phyloP scores from a whole-genome alignment of 2,797 vertebrate species.

The Macropus fuliginosus region DNA sequence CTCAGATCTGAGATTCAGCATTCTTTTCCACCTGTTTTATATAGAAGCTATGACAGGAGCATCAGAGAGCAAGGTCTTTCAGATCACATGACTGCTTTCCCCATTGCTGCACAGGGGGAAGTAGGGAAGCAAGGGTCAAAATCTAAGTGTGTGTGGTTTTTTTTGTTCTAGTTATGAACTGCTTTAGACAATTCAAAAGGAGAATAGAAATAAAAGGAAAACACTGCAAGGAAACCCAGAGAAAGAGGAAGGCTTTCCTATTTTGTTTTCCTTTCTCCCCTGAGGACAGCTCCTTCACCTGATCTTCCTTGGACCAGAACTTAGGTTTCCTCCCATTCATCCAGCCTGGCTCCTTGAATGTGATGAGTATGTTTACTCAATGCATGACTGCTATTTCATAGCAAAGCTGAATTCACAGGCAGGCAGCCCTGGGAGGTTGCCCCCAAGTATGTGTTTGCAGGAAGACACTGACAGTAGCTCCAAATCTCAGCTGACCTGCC shows the following conservation, averaged over 20 bases:
- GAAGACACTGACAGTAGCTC: background rate
- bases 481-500: background rate
- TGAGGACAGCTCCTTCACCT: background rate
- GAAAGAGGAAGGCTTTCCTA: background rate
- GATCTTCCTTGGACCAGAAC: background rate
- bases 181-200: background rate
- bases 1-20: background rate
- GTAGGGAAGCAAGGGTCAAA: background rate
- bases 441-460: conserved; percentile 17
- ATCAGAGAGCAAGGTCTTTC: background rate
- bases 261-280: background rate
- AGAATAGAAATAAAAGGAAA: background rate
- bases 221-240: background rate
- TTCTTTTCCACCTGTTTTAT: background rate
- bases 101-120: background rate
- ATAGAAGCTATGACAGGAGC: background rate
- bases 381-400: background rate
- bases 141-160: background rate
- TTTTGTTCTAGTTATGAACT: background rate
- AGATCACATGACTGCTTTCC: background rate
- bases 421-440: background rate
- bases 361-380: background rate
- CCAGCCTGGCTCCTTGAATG: fast-evolving
- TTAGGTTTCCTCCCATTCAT: background rate
- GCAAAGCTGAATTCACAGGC: conserved; percentile 35